phyloP scores from a whole-genome alignment of 1,140 invertebrate species.

The Chlorops oryzae region DNA sequence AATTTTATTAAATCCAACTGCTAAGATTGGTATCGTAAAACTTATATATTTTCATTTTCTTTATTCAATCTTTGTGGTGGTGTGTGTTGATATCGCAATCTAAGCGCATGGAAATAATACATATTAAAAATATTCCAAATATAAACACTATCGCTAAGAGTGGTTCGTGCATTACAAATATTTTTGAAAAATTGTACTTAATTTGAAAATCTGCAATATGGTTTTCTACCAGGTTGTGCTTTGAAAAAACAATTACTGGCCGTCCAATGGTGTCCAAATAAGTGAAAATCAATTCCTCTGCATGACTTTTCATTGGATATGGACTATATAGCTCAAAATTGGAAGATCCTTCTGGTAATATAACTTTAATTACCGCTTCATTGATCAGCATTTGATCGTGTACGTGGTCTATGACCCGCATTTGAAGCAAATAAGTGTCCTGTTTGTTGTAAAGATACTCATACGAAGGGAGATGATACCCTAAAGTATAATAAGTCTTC shows the following conservation, averaged over 20 bases:
- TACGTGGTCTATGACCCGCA: constrained; percentile 91
- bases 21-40: no score
- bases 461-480: constrained; percentile 96
- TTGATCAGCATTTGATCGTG: constrained; percentile 96
- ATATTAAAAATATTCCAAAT: constrained; percentile 82
- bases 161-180: constrained; percentile 86
- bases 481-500: constrained; percentile 94
- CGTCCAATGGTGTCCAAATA: constrained; percentile 94
- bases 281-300: constrained; percentile 79
- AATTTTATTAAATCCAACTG: no score
- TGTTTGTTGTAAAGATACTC: constrained; percentile 86
- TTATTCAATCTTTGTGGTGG: constrained; percentile 49
- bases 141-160: constrained; percentile 81
- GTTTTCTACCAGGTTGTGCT: constrained; percentile 88
- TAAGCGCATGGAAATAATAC: constrained; percentile 90
- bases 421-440: constrained; percentile 78
- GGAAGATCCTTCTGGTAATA: constrained; percentile 87
- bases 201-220: constrained; percentile 91
- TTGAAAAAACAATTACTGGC: constrained; percentile 78
- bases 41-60: no score
- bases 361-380: constrained; percentile 81
- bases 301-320: constrained; percentile 68
- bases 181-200: constrained; percentile 81
- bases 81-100: constrained; percentile 82
- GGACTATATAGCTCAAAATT: constrained; percentile 78